Conservation (phyloP, 2,113 vertebrate genomes). For the Cebidichthys violaceus region DNA sequence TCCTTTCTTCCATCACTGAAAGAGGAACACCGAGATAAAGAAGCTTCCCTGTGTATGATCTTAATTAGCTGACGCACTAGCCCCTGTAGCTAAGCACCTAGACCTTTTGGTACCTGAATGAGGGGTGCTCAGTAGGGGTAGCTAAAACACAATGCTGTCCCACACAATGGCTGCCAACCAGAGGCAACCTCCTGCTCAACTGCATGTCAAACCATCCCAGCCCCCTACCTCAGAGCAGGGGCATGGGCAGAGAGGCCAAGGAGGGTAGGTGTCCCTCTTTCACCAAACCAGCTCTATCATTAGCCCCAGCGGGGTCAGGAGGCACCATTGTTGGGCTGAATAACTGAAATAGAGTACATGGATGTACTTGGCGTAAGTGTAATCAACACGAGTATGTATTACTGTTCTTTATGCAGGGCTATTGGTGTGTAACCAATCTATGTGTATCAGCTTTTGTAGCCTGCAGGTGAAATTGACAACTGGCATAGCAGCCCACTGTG, state of each 20-base stretch:
- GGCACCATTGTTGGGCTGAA: constrained; percentile 82
- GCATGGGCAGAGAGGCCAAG: constrained; percentile 76
- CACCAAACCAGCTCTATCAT: constrained; percentile 81
- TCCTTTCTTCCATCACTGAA: constrained; percentile 72
- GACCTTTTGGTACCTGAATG: constrained; percentile 82
- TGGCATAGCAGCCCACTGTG: constrained; percentile 77
- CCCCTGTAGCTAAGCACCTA: constrained; percentile 84
- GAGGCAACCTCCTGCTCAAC: constrained; percentile 72
- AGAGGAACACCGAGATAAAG: constrained; percentile 77
- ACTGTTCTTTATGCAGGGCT: constrained; percentile 75
- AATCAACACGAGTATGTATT: constrained; percentile 78
- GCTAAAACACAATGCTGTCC: constrained; percentile 79
- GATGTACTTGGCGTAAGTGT: constrained; percentile 80
- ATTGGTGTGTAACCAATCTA: constrained; percentile 75
- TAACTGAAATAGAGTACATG: constrained; percentile 83
- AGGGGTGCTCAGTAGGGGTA: constrained; percentile 81
- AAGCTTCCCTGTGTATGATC: constrained; percentile 78
- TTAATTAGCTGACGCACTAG: constrained; percentile 83
- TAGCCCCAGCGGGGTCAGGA: constrained; percentile 84
- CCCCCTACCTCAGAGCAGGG: constrained; percentile 70
- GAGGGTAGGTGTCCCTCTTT: constrained; percentile 80
- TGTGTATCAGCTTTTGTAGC: constrained; percentile 75
- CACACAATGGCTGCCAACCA: constrained; percentile 77
- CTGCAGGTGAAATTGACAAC: constrained; percentile 77
- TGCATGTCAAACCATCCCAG: constrained; percentile 70